Evolutionary conservation across 2,888 invertebrate species (phyloP), one percentile per base, ranked within the genome.

Genomic region (Napeogenes inachia): DNA sequence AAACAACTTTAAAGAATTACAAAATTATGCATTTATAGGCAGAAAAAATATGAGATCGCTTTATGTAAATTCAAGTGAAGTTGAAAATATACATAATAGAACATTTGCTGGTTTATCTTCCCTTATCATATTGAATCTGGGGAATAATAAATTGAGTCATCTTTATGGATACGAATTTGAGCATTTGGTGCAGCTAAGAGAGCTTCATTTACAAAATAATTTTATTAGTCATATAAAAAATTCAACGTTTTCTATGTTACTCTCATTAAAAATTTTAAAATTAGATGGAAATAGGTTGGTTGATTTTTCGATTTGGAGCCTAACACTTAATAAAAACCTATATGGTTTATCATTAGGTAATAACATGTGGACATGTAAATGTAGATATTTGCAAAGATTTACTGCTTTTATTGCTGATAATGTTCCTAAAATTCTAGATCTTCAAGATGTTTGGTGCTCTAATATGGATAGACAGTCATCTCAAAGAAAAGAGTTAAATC

Each of bases 351-450:
- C 94, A 2, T 87, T 97, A 68, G 95, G 95, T n/a, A 93, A 95
- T 73, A 98, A 98, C 80, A 94, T 94, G 71, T 98, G 97, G 97
- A 95, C 95, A 4, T 98, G 98, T 77, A 94, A 96, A 70, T 98
- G 98, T 84, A 94, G 95, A 82, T 97, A 96, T 86, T 92, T 97
- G 72, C 95, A 96, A 79, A 94, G 94, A 75, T 91, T 97, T 69
- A 95, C 96, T 32, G 91, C 94, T 53, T 97, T 95, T 92, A 93
- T 96, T 55, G 92, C 94, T 13, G 95, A 96, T 75, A 95, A 96
- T 79, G 93, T 94, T 64, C 92, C 93, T 74, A 95, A 94, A 83
- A 93, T 96, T 67, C 88, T 94, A 61, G 96, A 96, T 77, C 89
- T 94, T 65, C 87, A 92, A 68, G 95, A 95, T 70, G 93, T 96